Evolutionary conservation across 2,113 vertebrate species (phyloP).

Genomic region (Coregonus clupeaformis): DNA sequence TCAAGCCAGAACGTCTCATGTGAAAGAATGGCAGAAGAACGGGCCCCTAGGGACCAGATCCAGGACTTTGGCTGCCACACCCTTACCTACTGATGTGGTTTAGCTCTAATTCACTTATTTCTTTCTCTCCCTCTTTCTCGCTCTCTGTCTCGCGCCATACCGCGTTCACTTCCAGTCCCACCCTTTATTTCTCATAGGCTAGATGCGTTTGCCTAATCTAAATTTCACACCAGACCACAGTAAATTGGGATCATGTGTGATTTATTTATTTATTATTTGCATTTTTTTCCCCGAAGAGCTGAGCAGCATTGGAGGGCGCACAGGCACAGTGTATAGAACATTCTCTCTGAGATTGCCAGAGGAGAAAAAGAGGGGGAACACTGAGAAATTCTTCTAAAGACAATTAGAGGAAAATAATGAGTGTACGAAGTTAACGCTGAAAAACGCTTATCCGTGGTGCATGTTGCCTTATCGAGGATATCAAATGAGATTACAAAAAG

Average conservation of each 20-base stretch:
- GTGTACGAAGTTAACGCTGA: background rate
- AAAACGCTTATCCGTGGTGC: constrained; percentile 6
- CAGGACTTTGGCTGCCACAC: constrained; percentile 82
- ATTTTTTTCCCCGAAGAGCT: constrained; percentile 58
- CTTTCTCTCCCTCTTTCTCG: constrained; percentile 43
- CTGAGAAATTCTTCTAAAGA: background rate
- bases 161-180: constrained; percentile 34
- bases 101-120: constrained; percentile 67
- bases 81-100: constrained; percentile 91
- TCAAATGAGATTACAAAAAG: constrained; percentile 3
- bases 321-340: constrained; percentile 53
- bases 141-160: constrained; percentile 21
- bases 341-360: background rate
- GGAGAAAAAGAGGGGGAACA: constrained; percentile 80
- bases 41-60: constrained; percentile 76
- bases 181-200: constrained; percentile 73
- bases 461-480: constrained; percentile 6
- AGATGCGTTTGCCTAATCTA: constrained; percentile 86
- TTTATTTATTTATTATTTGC: constrained; percentile 78
- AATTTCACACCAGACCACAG: constrained; percentile 89
- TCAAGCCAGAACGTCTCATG: constrained; percentile 26
- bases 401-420: background rate
- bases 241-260: constrained; percentile 90
- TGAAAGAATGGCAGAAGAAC: constrained; percentile 64
- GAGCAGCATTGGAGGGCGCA: constrained; percentile 79